Evolutionary conservation across 2,797 vertebrate species (phyloP).

Genomic region (Garrulus glandarius): DNA sequence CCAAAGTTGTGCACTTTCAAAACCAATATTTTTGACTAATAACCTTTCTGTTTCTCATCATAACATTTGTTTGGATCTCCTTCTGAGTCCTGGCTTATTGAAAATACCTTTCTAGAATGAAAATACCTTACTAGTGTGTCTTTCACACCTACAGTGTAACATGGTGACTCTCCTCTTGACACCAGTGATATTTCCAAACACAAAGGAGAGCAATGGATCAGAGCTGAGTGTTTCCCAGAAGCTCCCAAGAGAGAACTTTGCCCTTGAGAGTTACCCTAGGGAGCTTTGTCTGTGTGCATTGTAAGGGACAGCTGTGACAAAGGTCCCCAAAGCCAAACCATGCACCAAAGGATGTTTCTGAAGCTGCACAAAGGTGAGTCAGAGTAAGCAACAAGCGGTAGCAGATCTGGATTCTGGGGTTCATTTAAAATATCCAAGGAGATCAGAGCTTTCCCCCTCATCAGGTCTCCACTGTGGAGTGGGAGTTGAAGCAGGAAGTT

Average conservation of each 20-base stretch:
- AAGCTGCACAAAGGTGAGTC: not conserved
- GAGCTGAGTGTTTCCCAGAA: not conserved
- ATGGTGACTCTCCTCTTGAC: not conserved
- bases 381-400: not conserved
- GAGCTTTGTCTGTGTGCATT: not conserved
- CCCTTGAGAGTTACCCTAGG: not conserved
- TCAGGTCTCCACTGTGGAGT: not conserved
- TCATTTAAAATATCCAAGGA: not conserved
- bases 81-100: not conserved
- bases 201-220: not conserved
- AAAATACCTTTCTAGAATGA: not conserved
- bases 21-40: slow-evolving; percentile 28
- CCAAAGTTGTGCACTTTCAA: not conserved
- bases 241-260: not conserved
- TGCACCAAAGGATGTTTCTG: not conserved
- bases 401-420: not conserved
- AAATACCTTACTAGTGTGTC: not conserved
- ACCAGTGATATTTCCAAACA: not conserved
- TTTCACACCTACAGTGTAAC: not conserved
- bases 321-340: not conserved
- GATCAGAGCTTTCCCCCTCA: not conserved
- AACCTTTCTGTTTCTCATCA: not conserved
- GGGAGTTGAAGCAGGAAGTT: not conserved
- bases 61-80: not conserved
- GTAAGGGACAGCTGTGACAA: not conserved